phyloP scores from a whole-genome alignment of 2,113 vertebrate species.

The Ctenomys sociabilis region DNA sequence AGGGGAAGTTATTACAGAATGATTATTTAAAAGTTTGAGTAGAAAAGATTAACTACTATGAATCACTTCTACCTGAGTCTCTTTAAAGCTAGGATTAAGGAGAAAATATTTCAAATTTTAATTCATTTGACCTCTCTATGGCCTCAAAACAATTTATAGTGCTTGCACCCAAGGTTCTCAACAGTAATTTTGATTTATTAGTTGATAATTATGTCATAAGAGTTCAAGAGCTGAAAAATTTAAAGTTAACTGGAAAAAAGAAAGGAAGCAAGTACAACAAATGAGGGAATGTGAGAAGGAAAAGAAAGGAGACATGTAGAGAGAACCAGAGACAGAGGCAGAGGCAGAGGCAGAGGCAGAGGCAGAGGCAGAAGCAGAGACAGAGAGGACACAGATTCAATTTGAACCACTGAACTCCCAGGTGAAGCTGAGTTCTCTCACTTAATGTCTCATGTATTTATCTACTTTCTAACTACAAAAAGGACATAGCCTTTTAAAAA shows the following conservation, averaged over 20 bases:
- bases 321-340: background rate
- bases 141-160: slow-evolving; percentile 48
- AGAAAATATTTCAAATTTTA: slow-evolving; percentile 62
- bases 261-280: fast-evolving
- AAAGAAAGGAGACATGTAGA: background rate
- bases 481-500: background rate
- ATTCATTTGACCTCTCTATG: slow-evolving; percentile 64
- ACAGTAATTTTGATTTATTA: slow-evolving; percentile 44
- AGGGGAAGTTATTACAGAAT: background rate
- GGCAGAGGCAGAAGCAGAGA: background rate
- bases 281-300: background rate
- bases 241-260: background rate
- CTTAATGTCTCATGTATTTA: slow-evolving; percentile 31
- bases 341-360: background rate
- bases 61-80: background rate
- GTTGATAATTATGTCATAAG: slow-evolving; percentile 57
- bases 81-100: background rate
- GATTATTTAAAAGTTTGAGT: background rate
- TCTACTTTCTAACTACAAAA: slow-evolving; percentile 38
- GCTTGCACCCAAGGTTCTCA: slow-evolving; percentile 51
- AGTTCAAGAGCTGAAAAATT: background rate
- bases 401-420: background rate
- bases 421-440: background rate
- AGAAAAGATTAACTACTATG: slow-evolving; percentile 24
- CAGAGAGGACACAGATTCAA: background rate